Evolutionary conservation across 2,888 invertebrate genomes (phyloP), one percentile per base, ranked within the genome.

Genomic region (Eucera pruinosa): DNA sequence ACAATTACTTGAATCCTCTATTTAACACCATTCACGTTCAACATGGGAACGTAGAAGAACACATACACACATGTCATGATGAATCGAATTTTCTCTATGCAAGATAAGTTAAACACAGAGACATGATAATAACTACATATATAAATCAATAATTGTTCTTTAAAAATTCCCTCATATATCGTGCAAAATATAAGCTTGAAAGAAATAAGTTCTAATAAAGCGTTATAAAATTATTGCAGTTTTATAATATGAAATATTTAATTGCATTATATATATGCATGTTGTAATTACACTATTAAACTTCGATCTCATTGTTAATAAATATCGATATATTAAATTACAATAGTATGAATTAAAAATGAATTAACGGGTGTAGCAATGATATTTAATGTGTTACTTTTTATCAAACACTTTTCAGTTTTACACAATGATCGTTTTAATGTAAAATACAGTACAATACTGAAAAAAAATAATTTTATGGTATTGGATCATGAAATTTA

Each of bases 1-100:
- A 41, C n/a, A n/a, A n/a, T n/a, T n/a, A 50, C 41, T 36, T 13
- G 15, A 41, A 76, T 25, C 11, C 9, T 25, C 43, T 48, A 18
- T 45, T 45, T 41, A 13, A 6, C n/a, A n/a, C n/a, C n/a, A n/a
- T 1, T 27, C 18, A 25, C 27, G 54, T 43, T 47, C 43, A 9
- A 41, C 36, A 27, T 54, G 25, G n/a, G 60, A 45, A 11, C 30
- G 30, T 11, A 2, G 2, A 2, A 3, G 6, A 13, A 13, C 9
- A 23, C 36, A 36, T 64, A 43, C 4, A 39, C 39, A 41, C 6
- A 58, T 48, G n/a, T 18, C 18, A 50, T 23, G 41, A 58, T 30
- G 5, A 20, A 58, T 43, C n/a, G 41, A 58, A 50, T 41, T 25
- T 7, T 36, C 30, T 23, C n/a, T 57, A 11, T 33, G 2, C 18